A percentile compares a stretch with the other conserved stretches of the same genome.
These are phyloP conservation scores for Pristionchus pacificus DNA, from an alignment of 1,140 invertebrate genomes.

Conservation along the genomic window DNA sequence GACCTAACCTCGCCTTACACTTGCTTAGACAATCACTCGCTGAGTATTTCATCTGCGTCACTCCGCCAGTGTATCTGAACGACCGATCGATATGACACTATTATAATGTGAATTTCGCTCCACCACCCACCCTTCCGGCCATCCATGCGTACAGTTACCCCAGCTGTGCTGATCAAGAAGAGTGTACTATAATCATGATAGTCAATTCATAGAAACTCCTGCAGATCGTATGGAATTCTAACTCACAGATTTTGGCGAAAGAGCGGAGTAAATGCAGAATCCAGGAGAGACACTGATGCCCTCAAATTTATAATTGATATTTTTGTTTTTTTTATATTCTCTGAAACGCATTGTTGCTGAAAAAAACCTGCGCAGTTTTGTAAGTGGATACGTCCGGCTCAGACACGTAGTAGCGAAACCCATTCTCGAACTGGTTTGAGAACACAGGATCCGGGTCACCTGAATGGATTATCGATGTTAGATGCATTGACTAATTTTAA, in stretches of 20 bases:
- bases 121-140: conserved; percentile 30
- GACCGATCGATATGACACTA: background rate
- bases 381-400: conserved; percentile 41
- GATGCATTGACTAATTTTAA: background rate
- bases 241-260: conserved; percentile 46
- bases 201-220: conserved; percentile 13
- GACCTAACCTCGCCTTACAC: background rate
- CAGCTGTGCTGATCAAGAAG: conserved; percentile 40
- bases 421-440: conserved; percentile 45
- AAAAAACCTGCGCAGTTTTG: conserved; percentile 28
- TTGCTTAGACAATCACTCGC: conserved; percentile 28
- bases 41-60: conserved; percentile 35
- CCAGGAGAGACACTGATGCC: conserved; percentile 54
- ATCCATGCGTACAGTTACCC: conserved; percentile 51
- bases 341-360: background rate
- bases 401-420: conserved; percentile 51
- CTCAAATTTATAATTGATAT: conserved; percentile 22
- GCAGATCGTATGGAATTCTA: conserved; percentile 1
- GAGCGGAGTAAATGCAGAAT: conserved; percentile 45
- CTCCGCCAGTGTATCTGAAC: conserved; percentile 15
- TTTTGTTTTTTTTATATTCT: background rate
- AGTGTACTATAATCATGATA: conserved; percentile 43
- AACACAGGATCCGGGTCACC: conserved; percentile 35
- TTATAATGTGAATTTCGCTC: background rate
- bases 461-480: background rate